These are phyloP conservation scores for Ichneumoninae sp. DNA, from an alignment of 2,888 invertebrate genomes.

Conservation along the genomic window DNA sequence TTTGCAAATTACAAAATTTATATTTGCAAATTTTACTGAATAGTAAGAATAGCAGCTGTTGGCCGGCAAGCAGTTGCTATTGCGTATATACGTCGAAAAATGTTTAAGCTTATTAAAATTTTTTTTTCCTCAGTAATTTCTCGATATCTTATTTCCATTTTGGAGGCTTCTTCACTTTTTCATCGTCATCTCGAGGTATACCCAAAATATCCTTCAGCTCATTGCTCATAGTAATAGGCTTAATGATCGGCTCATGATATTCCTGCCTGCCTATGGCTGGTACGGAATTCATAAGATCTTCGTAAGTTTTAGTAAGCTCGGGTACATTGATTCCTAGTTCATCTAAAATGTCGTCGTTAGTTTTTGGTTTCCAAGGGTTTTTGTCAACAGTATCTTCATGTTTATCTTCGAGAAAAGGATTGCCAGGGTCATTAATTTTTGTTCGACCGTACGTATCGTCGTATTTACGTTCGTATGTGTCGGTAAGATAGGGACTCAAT, in stretches of 20 bases:
- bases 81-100: neutral
- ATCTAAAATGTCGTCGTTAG: neutral
- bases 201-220: neutral
- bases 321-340: neutral
- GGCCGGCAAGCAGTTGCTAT: neutral
- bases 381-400: no score
- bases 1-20: neutral
- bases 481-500: neutral
- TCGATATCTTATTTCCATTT: neutral
- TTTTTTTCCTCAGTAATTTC: neutral
- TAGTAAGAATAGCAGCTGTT: neutral
- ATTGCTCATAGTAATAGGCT: neutral
- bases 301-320: neutral
- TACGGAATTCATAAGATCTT: neutral
- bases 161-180: neutral
- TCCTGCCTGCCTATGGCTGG: neutral
- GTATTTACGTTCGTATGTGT: neutral
- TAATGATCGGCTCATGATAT: neutral
- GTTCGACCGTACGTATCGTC: no score
- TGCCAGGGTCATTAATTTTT: no score
- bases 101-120: neutral
- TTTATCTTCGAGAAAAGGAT: no score
- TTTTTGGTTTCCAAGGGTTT: no score
- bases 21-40: neutral
- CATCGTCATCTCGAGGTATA: neutral